Percentiles rank a stretch among this genome's conserved stretches.
Conservation (phyloP, 37 sponge, comb jelly and placozoan species). For the Mnemiopsis leidyi region DNA sequence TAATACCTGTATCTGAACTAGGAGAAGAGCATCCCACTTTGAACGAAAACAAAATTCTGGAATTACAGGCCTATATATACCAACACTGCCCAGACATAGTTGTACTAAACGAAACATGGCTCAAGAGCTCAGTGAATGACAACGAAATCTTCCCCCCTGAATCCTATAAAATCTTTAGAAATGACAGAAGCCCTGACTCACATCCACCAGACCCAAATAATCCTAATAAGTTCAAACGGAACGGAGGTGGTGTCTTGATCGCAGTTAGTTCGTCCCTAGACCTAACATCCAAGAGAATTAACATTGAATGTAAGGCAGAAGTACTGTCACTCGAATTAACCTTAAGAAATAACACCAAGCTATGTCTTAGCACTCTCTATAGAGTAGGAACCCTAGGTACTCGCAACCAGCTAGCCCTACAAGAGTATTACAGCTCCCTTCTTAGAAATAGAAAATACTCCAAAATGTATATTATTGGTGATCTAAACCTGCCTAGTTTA, state of each 20-base stretch:
- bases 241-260: background rate
- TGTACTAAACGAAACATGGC: background rate
- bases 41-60: background rate
- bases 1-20: too few relatives aligned
- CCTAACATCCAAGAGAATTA: too few relatives aligned
- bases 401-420: background rate
- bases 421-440: background rate
- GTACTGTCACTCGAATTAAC: too few relatives aligned
- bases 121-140: background rate
- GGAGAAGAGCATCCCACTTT: background rate
- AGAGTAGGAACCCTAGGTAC: background rate
- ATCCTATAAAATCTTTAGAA: background rate
- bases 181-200: background rate
- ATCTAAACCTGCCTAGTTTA: background rate
- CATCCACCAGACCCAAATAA: background rate
- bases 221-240: background rate
- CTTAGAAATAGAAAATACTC: background rate
- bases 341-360: too few relatives aligned
- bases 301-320: too few relatives aligned
- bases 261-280: too few relatives aligned
- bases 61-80: background rate
- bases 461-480: background rate
- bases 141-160: background rate
- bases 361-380: too few relatives aligned
- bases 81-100: background rate